Conservation (phyloP, 1,140 invertebrate species). For the Ips typographus region DNA sequence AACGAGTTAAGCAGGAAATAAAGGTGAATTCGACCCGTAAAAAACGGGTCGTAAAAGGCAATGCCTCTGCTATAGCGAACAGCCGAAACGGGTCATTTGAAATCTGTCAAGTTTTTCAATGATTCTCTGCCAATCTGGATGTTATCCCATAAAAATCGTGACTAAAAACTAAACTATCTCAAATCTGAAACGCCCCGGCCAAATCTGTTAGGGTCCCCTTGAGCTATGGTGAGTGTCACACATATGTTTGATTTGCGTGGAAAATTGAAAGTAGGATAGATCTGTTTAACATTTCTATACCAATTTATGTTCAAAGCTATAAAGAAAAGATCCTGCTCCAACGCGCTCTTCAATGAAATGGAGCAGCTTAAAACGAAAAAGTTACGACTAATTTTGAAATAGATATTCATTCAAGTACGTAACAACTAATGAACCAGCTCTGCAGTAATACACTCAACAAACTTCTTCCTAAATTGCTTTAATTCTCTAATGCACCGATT, state of each 20-base stretch:
- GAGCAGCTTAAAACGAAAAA: no score
- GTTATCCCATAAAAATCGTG: constrained; percentile 27
- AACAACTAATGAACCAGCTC: constrained; percentile 4
- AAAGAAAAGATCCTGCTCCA: no score
- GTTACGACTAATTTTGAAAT: no score
- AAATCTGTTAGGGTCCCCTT: constrained; percentile 2
- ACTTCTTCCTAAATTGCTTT: constrained; percentile 5
- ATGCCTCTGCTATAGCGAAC: constrained; percentile 8
- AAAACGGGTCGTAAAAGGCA: constrained; percentile 20
- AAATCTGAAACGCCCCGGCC: neutral
- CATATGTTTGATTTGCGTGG: no score
- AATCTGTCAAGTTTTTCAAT: constrained; percentile 32
- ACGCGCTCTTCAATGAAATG: no score
- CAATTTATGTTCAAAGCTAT: no score
- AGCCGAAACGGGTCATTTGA: constrained; percentile 23
- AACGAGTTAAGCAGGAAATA: constrained; percentile 11
- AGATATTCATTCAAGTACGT: neutral
- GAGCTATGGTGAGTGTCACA: no score
- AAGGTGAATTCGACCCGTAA: constrained; percentile 13
- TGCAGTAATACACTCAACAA: constrained; percentile 2
- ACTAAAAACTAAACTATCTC: constrained; percentile 28
- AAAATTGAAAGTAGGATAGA: no score
- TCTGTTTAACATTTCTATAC: no score
- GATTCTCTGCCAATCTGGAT: constrained; percentile 24
- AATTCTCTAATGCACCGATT: constrained; percentile 13